Evolutionary conservation across 2,888 invertebrate genomes (phyloP).

Genomic region (Kuschelorhynchus macadamiae): DNA sequence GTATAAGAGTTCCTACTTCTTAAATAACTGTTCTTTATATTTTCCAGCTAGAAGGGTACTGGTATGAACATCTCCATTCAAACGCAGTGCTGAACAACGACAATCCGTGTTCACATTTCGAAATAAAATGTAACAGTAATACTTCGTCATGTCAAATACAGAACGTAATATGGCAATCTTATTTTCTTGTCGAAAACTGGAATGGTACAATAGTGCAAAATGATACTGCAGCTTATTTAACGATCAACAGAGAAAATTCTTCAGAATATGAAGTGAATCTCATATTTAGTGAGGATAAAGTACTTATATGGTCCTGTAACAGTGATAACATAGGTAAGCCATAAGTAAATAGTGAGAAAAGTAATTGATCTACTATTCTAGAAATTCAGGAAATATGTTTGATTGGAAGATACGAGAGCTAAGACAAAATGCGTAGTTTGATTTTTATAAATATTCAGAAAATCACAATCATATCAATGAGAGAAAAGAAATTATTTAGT

Average conservation of each 20-base stretch:
- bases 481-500: too few species aligned
- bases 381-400: too few species aligned
- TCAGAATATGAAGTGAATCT: constrained; percentile 21
- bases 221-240: constrained; percentile 4
- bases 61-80: constrained; percentile 34
- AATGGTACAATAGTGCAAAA: constrained; percentile 29
- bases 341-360: too few species aligned
- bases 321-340: constrained; percentile 13
- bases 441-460: too few species aligned
- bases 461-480: too few species aligned
- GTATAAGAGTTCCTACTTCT: too few species aligned
- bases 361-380: too few species aligned
- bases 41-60: constrained; percentile 40
- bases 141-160: constrained; percentile 12
- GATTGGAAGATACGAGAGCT: too few species aligned
- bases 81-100: constrained; percentile 23
- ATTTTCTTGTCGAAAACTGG: constrained; percentile 8
- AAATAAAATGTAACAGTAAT: constrained; percentile 24
- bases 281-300: constrained; percentile 10
- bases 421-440: too few species aligned
- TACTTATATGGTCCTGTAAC: constrained; percentile 43
- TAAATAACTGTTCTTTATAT: too few species aligned
- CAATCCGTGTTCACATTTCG: constrained; percentile 25
- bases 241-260: not conserved
- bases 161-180: constrained; percentile 32